phyloP scores from a whole-genome alignment of 2,113 vertebrate species.

The Chaenocephalus aceratus region DNA sequence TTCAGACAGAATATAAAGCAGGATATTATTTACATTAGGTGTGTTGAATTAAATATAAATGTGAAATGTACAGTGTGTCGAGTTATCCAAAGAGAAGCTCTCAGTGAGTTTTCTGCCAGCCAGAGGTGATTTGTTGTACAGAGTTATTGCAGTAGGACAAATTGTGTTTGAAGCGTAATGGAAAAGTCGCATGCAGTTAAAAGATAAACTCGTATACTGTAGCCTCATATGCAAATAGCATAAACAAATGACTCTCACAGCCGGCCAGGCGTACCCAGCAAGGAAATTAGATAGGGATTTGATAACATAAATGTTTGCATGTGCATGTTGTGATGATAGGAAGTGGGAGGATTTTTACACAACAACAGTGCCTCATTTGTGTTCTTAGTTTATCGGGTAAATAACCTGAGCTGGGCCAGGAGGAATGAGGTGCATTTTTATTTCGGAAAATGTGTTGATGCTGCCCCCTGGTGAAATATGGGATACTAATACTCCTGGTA shows the following conservation, averaged over 20 bases:
- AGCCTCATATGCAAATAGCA: background rate
- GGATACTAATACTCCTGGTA: background rate
- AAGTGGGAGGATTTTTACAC: rapidly evolving
- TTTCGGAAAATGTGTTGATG: slow-evolving; percentile 21
- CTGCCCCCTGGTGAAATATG: slow-evolving; percentile 62
- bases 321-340: background rate
- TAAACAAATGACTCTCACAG: slow-evolving; percentile 11
- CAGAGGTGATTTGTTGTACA: too few relatives aligned
- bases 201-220: rapidly evolving
- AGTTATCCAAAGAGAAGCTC: too few relatives aligned
- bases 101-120: too few relatives aligned
- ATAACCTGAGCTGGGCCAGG: background rate
- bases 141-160: too few relatives aligned
- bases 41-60: too few relatives aligned
- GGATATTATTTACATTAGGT: too few relatives aligned
- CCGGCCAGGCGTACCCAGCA: background rate
- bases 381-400: background rate
- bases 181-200: background rate
- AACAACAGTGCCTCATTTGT: background rate
- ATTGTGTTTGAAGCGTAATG: background rate
- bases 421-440: background rate
- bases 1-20: too few relatives aligned
- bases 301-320: background rate
- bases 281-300: background rate
- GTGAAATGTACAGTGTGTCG: too few relatives aligned